Base-by-base conservation (phyloP, 2,888 invertebrate genomes). In the Dynastes grantii region DNA sequence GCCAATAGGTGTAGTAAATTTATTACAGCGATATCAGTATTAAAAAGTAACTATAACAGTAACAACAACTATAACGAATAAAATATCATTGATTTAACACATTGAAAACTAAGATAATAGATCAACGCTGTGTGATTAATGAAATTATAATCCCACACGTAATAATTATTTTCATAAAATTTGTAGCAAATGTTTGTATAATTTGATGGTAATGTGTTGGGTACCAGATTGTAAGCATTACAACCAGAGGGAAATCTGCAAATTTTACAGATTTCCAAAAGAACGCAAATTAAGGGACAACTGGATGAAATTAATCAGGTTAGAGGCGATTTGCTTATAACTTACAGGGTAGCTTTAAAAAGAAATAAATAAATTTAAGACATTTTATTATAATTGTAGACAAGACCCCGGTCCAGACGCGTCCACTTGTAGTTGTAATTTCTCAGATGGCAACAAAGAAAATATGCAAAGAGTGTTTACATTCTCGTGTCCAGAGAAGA, bases 371-470 rank as follows among this genome's bases (percentile, higher is more conserved):
- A 9, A 53, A 8, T 45, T 45, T 55, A 22, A 55, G 8, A 16
- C 22, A 55, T 11, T 55, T 55, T 22, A 6, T 55, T 55, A 8
- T 5, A 16, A 55, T n/a, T 55, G 55, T 55, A 22, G 3, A n/a
- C n/a, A 22, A 16, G 8, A n/a, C 4, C 6, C n/a, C 3, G 13
- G 8, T 27, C 63, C 65, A 65, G 65, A 40, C 6, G 45, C 6
- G n/a, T 16, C 5, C 2, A 45, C 16, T 67, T 45, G n/a, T 67
- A 45, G 22, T 45, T 45, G 45, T 6, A 11, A 67, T 45, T 67
- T 67, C 11, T 16, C 16, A 45, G 65, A 67, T 67, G 65, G 45
- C 5, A 67, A 67, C 16, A 67, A 22, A 37, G 65, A 67, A 67
- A 45, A 67, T 16, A 16, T 32, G n/a, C 40, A 37, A 45, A 65